Evolutionary conservation across 2,888 invertebrate species (phyloP).

Genomic region (Drymonia ruficornis): DNA sequence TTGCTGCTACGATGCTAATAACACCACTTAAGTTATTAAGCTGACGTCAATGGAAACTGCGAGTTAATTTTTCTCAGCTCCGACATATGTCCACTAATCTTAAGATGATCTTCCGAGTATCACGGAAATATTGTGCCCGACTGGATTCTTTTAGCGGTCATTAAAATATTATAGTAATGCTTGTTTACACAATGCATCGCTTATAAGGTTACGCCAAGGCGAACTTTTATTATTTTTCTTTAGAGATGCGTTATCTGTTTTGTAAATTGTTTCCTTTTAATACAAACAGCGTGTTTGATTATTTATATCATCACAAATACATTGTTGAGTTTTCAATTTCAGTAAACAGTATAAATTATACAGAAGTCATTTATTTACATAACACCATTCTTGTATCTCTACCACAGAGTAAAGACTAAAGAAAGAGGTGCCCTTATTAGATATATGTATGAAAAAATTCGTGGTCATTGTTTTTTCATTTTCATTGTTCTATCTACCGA

Average conservation of each 20-base stretch:
- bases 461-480: too few species aligned
- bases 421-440: too few species aligned
- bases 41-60: slow-evolving; percentile 32
- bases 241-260: not conserved
- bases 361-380: not conserved
- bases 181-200: slow-evolving; percentile 29
- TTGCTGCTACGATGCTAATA: slow-evolving; percentile 14
- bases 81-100: slow-evolving; percentile 38
- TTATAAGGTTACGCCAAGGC: slow-evolving; percentile 20
- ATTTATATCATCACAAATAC: not conserved
- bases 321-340: not conserved
- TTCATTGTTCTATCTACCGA: too few species aligned
- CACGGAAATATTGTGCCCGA: slow-evolving; percentile 34
- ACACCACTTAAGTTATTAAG: slow-evolving; percentile 17
- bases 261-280: not conserved
- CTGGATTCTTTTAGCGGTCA: slow-evolving; percentile 17
- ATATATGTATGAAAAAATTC: too few species aligned
- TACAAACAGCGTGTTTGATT: not conserved
- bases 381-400: not conserved
- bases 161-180: slow-evolving; percentile 30
- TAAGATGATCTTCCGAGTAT: slow-evolving; percentile 37
- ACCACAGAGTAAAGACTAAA: too few species aligned
- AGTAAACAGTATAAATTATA: not conserved
- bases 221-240: slow-evolving; percentile 14
- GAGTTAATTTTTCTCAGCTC: slow-evolving; percentile 22